These are phyloP conservation scores for Bombus polaris DNA, from an alignment of 1,140 invertebrate genomes.

Conservation along the genomic window DNA sequence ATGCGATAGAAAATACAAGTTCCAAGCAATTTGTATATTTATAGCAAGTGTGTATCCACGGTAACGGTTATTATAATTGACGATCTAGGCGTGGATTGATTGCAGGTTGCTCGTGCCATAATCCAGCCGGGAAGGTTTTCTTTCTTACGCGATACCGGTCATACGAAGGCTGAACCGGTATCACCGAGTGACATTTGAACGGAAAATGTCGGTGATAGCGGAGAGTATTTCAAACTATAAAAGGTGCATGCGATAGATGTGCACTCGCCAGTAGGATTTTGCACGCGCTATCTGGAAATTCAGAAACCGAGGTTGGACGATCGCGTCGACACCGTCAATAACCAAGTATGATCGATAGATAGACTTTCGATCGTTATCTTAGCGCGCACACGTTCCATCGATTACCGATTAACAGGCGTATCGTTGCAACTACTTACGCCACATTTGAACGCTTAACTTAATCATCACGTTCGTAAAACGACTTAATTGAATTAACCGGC, in stretches of 20 bases:
- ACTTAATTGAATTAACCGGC: background rate
- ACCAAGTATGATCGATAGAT: background rate
- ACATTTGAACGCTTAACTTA: background rate
- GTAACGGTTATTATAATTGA: slow-evolving; percentile 26
- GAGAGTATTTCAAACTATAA: slow-evolving; percentile 60
- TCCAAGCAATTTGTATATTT: slow-evolving; percentile 20
- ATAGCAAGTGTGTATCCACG: background rate
- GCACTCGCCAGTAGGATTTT: slow-evolving; percentile 52
- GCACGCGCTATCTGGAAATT: slow-evolving; percentile 52
- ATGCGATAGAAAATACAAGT: background rate
- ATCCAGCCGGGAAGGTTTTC: slow-evolving; percentile 33
- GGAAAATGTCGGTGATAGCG: slow-evolving; percentile 64
- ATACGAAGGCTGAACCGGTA: slow-evolving; percentile 63
- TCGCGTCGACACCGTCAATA: background rate
- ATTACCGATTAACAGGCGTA: background rate
- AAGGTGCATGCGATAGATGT: slow-evolving; percentile 40
- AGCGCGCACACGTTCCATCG: background rate
- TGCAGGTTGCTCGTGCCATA: slow-evolving; percentile 24
- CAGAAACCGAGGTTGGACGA: background rate
- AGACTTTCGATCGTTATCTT: background rate
- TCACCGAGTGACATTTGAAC: slow-evolving; percentile 67
- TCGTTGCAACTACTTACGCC: background rate
- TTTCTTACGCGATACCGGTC: slow-evolving; percentile 36
- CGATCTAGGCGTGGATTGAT: slow-evolving; percentile 32
- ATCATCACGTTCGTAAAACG: background rate